These are phyloP conservation scores for Yponomeuta sedellus DNA, from an alignment of 2,888 invertebrate genomes.

Conservation along the genomic window DNA sequence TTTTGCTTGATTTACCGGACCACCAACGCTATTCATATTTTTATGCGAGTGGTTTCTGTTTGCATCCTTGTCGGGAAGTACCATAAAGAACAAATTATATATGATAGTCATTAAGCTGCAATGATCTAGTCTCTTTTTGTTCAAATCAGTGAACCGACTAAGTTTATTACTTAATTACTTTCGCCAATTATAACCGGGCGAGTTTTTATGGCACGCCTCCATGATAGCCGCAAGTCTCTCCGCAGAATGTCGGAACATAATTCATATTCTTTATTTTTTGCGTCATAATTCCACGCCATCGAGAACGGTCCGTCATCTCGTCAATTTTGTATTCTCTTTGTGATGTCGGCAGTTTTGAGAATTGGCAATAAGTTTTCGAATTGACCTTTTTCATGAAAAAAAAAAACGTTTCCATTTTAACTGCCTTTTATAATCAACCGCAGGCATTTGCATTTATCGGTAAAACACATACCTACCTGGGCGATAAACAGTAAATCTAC, in stretches of 20 bases:
- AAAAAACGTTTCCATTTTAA: no score
- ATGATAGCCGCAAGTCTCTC: slow-evolving; percentile 39
- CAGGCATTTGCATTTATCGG: neutral
- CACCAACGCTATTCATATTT: neutral
- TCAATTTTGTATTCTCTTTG: slow-evolving; percentile 31
- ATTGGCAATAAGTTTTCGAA: slow-evolving; percentile 13
- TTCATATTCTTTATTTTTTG: slow-evolving; percentile 37
- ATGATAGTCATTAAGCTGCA: neutral
- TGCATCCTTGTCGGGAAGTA: neutral
- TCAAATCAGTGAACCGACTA: slow-evolving; percentile 39
- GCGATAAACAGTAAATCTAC: no score
- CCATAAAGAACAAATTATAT: slow-evolving; percentile 1
- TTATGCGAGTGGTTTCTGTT: neutral
- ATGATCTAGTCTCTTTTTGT: slow-evolving; percentile 10
- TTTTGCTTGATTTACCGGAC: slow-evolving; percentile 4
- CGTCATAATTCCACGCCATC: slow-evolving; percentile 54
- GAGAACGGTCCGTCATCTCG: slow-evolving; percentile 43
- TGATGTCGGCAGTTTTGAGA: slow-evolving; percentile 15
- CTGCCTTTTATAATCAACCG: no score
- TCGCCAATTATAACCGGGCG: slow-evolving; percentile 69
- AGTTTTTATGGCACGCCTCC: slow-evolving; percentile 55
- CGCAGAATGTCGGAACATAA: slow-evolving; percentile 40
- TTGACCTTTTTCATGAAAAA: neutral
- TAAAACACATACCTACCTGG: no score
- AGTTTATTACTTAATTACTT: slow-evolving; percentile 71